phyloP scores from a whole-genome alignment of 2,113 vertebrate species.

The Tringa solitaria region DNA sequence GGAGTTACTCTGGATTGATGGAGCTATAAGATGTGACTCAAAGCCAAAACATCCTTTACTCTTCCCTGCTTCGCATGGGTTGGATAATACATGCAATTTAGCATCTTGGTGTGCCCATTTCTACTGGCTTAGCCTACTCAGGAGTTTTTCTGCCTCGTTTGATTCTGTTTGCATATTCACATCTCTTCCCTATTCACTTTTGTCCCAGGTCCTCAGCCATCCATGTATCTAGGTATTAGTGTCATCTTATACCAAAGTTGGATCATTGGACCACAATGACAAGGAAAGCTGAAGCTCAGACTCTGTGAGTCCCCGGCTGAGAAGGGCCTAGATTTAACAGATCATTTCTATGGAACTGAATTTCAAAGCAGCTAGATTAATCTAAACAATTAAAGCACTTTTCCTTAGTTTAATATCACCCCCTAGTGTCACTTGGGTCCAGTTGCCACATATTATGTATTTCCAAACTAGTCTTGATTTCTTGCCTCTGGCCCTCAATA shows the following conservation, averaged over 20 bases:
- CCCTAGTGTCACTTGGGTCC: neutral
- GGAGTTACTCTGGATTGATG: neutral
- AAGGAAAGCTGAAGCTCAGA: neutral
- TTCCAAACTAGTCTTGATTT: neutral
- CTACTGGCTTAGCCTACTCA: neutral
- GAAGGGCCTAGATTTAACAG: neutral
- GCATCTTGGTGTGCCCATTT: neutral
- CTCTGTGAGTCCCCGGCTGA: neutral
- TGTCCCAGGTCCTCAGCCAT: neutral
- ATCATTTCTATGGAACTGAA: neutral
- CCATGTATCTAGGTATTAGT: neutral
- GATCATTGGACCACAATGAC: neutral
- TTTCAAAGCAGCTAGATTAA: neutral
- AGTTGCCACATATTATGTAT: fast-evolving
- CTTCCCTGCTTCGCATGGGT: neutral
- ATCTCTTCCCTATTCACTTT: neutral
- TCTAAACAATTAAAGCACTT: neutral
- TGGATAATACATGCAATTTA: neutral
- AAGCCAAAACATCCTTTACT: neutral
- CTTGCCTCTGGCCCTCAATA: neutral
- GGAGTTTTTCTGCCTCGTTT: neutral
- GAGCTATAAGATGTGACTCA: neutral
- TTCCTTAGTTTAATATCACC: neutral
- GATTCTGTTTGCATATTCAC: neutral
- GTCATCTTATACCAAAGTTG: neutral